Base-by-base conservation (phyloP, 2,113 vertebrate genomes). In the Varanus komodoensis region DNA sequence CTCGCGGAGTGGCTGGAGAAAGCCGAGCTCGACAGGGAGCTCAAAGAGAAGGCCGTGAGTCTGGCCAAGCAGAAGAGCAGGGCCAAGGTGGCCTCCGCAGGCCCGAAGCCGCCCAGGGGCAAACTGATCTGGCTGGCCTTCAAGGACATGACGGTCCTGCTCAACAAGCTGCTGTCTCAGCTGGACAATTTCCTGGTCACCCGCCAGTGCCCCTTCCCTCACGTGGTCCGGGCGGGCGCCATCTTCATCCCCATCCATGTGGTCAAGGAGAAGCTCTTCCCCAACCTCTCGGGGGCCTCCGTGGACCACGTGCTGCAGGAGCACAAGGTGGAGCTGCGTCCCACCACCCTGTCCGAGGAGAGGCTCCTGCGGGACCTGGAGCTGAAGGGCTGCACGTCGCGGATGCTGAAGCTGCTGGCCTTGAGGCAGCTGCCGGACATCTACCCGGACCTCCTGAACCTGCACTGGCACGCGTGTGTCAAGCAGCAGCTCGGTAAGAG, bases 181-280 rank as follows among this genome's bases (percentile, higher is more conserved):
- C 90, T 99, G 90, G 94, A 97, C 80, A 97, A 96, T 71, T 99
- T 99, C 54, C 91, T 96, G n/a, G 84, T 90, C 1, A 92, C 96
- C 1, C 93, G 96, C 5, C 95, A 93, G 78, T 99, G 98, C 85
- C 99, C 99, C 8, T 99, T 99, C 82, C 98, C 98, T 0, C 98
- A 99, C 0, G 99, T 99, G 0, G 97, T 99, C 83, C 97, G 99
- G 29, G 97, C 99, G 0, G 98, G 99, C 0, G 96, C 98, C 0
- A 93, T 99, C 92, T 99, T 99, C 75, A 97, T 99, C 69, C 99
- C 99, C 92, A 99, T 99, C 97, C 96, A 99, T 2, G 97, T 99
- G 94, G 97, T 99, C 95, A 99, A 99, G 95, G 98, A 99, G 95
- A 96, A 97, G 80, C 97, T 99, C 52, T 99, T 99, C 92, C 98